Evolutionary conservation across 2,797 vertebrate genomes (phyloP), one percentile per base, ranked within the genome.

Genomic region (Urosaurus nigricauda): DNA sequence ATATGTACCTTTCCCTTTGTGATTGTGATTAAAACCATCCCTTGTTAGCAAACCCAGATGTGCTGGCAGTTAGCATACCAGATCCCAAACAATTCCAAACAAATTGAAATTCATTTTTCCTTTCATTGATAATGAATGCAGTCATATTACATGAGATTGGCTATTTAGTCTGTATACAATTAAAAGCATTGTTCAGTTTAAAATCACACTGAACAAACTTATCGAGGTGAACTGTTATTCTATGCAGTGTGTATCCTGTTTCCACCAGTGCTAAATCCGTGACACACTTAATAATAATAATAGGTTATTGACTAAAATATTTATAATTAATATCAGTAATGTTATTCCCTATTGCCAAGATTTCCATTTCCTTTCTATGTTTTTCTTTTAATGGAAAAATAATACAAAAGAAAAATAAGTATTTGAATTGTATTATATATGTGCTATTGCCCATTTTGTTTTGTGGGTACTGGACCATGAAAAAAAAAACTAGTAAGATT

Each of bases 31-130:
- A 87, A 94, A 92, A 35, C 80, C 84, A 77, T 93, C 92, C 37
- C 70, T 86, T 89, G 40, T 9, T 86, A 83, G 73, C 58, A 95
- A 94, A 92, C 90, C 60, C 80, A 90, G 88, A 87, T 93, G 60
- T 90, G 60, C 40, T 92, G 80, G 85, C 87, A 93, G 65, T 47
- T 89, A 90, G 71, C 89, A 83, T 19, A 88, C 29, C 87, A 71
- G 35, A 85, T 14, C 47, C 87, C 87, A 90, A 88, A 60, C 83
- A 92, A 89, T 92, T 91, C 73, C 56, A 83, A 70, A 0, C 87
- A 56, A 89, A 88, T 24, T 79, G 78, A 89, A 87, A 90, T 29
- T n/a, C 79, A 60, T 87, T 93, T n/a, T 79, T 90, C 87, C 78
- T 56, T n/a, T 88, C 74, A 83, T 92, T 90, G 87, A 83, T 89